Base-by-base conservation (phyloP, 2,888 invertebrate genomes). In the Melolontha melolontha region DNA sequence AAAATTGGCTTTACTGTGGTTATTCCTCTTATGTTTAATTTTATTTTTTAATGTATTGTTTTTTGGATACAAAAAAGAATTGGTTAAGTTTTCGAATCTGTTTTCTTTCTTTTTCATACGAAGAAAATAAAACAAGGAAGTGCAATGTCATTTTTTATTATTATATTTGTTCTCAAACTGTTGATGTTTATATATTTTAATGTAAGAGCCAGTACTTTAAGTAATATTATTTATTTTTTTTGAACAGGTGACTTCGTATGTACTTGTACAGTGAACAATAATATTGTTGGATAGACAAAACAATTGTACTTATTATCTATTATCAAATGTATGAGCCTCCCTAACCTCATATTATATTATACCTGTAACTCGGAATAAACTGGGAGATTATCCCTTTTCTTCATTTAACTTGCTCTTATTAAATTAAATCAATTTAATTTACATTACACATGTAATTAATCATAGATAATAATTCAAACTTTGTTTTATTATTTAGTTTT, bases 111-210 rank as follows among this genome's bases (percentile, higher is more conserved):
- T 34, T 22, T 50, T 27, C 14, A 16, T 22, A 4, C 11, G 11
- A 50, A 50, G 14, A 50, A 50, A 17, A 16, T 22, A 5, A 17
- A n/a, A 50, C 11, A 50, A 50, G 42, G 29, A 42, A 51, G 73
- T 73, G 73, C 73, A 73, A 73, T 73, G 72, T 63, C 67, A 71
- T 75, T 70, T 70, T 71, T 64, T 62, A 70, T 65, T 69, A 71
- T 73, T 70, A 76, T 76, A 79, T 75, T 79, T 80, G 78, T 81
- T 81, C 78, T 79, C 76, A 78, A 81, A 75, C 82, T 83, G 83
- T 83, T 83, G 81, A 81, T 80, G 81, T 83, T 82, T 82, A 80
- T 82, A 83, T 82, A 81, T 82, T 82, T 82, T 82, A 82, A 81
- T 82, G 76, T 83, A 81, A 81, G 82, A 81, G 83, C 83, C 83